phyloP scores from a whole-genome alignment of 2,888 invertebrate genomes.

The Helleia helle region DNA sequence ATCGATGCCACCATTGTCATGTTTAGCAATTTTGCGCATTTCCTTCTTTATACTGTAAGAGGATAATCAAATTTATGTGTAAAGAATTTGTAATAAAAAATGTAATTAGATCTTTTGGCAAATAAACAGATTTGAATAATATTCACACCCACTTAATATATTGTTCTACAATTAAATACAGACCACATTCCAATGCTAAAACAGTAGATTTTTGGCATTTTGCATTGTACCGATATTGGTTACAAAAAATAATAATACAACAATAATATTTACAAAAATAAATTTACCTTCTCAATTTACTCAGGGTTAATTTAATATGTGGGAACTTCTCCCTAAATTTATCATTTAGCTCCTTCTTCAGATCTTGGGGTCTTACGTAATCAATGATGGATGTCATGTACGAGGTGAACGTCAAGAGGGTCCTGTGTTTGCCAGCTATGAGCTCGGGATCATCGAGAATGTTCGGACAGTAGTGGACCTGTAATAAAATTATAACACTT shows the following conservation, averaged over 20 bases:
- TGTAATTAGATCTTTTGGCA: no score
- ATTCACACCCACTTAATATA: no score
- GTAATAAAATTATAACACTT: conserved; percentile 15
- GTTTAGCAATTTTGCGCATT: conserved; percentile 92
- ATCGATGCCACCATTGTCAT: conserved; percentile 86
- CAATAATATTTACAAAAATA: not conserved
- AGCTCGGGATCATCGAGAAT: conserved; percentile 94
- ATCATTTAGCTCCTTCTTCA: conserved; percentile 97
- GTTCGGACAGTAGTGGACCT: conserved; percentile 86
- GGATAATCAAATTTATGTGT: no score
- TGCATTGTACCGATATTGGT: no score
- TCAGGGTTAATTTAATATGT: conserved; percentile 92
- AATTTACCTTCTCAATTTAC: conserved; percentile 92
- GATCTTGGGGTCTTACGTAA: conserved; percentile 94
- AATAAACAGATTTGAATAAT: no score
- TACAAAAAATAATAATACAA: no score
- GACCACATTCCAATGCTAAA: no score
- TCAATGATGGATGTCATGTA: conserved; percentile 97
- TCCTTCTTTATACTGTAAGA: conserved; percentile 92
- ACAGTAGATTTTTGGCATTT: no score
- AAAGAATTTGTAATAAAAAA: no score
- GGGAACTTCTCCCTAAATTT: conserved; percentile 97
- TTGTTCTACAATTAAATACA: no score
- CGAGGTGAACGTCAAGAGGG: conserved; percentile 88
- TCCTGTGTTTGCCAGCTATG: conserved; percentile 91